These are phyloP conservation scores for Gasterosteus nipponicus DNA, from an alignment of 2,113 vertebrate genomes.

Conservation along the genomic window DNA sequence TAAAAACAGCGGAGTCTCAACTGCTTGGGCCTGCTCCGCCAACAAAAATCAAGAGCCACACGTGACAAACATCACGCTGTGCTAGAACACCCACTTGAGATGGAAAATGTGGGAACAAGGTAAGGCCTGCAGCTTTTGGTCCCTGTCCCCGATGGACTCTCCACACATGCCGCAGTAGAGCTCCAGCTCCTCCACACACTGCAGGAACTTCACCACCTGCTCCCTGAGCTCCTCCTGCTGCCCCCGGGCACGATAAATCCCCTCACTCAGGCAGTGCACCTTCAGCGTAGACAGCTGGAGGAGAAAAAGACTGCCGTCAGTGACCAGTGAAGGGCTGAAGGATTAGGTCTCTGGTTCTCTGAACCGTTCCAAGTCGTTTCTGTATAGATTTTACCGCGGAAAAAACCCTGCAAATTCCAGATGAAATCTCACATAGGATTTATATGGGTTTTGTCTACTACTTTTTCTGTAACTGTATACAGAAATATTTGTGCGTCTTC, in stretches of 20 bases:
- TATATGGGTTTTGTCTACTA: neutral
- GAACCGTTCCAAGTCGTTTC: neutral
- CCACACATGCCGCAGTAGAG: slow-evolving; percentile 99
- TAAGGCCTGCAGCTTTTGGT: slow-evolving; percentile 95
- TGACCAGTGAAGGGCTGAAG: neutral
- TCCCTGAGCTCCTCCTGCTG: slow-evolving; percentile 89
- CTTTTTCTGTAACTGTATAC: neutral
- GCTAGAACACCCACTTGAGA: slow-evolving; percentile 84
- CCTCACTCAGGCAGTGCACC: slow-evolving; percentile 91
- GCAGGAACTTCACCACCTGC: slow-evolving; percentile 96
- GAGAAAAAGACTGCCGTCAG: neutral
- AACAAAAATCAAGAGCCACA: neutral
- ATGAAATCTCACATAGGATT: too few species aligned
- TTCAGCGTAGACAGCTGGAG: slow-evolving; percentile 89
- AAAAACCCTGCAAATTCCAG: too few species aligned
- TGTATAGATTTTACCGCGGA: neutral
- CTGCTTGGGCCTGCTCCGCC: neutral
- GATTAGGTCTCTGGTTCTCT: neutral
- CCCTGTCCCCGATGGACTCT: slow-evolving; percentile 96
- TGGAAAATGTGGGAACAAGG: slow-evolving; percentile 99
- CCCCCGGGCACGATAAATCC: slow-evolving; percentile 88
- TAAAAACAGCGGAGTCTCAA: neutral
- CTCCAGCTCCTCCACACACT: slow-evolving; percentile 97
- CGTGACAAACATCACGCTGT: neutral
- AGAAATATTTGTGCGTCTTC: neutral